Evolutionary conservation across 2,797 vertebrate species (phyloP), one percentile per base, ranked within the genome.

Genomic region (Diplodus sargus): DNA sequence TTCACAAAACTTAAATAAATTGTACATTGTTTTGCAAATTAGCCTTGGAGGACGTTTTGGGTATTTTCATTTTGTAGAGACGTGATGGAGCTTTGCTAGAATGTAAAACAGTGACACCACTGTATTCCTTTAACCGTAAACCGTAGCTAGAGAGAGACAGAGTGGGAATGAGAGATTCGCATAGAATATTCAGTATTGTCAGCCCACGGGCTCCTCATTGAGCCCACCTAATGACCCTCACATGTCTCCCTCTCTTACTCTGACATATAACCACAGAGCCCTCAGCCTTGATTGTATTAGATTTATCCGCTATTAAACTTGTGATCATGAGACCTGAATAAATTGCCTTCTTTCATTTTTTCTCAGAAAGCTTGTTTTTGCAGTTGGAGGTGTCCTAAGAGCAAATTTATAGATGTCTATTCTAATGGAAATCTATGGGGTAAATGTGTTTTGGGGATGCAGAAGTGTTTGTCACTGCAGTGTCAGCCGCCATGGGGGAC

Each of bases 171-270:
- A 42, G 52, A 45, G 17, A 80, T 48, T 70, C 70, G 59, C 52
- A 63, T 74, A 83, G 48, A 84, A 80, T 77, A 77, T 82, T 58
- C 49, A 63, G 66, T 52, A 71, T 80, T 53, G 61, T 80, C 54
- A 73, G 76, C 85, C 84, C 76, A 81, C 60, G 47, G 85, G 76
- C 77, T 84, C 57, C 52, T 89, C 57, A 51, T 65, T 76, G 76
- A 83, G 71, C 71, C 69, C 77, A 86, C 71, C 73, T 89, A 91
- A 93, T 92, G 90, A 92, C 78, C 76, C 87, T 92, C 91, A 92
- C 91, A 91, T 94, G 91, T 90, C 74, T 90, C 60, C 65, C 54
- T 80, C 75, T 86, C 67, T 71, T 61, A 62, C 71, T 87, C 81
- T 71, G 68, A 82, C 85, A 85, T 81, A 77, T 45, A 89, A 84